phyloP scores from a whole-genome alignment of 2,113 vertebrate species.

The Nanorana parkeri region DNA sequence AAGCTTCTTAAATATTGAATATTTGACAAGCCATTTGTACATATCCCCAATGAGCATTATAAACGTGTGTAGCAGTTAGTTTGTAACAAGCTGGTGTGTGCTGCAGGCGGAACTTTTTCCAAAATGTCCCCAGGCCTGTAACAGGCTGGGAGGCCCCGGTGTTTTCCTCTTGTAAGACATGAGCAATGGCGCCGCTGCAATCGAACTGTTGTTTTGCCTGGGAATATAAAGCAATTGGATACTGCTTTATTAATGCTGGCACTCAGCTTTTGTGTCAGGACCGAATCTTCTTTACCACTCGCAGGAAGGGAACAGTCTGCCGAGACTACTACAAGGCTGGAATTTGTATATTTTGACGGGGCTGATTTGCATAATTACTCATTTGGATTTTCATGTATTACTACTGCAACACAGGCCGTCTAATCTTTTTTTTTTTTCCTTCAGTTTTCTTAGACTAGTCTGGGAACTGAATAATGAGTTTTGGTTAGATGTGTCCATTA shows the following conservation, averaged over 20 bases:
- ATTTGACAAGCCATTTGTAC: not conserved
- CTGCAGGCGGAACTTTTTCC: not conserved
- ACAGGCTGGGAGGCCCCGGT: slow-evolving; percentile 9
- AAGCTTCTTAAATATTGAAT: not conserved
- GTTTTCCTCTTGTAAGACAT: slow-evolving; percentile 29
- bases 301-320: slow-evolving; percentile 30
- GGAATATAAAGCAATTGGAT: slow-evolving; percentile 44
- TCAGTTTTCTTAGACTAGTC: slow-evolving; percentile 4
- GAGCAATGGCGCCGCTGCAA: not conserved
- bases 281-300: slow-evolving; percentile 33
- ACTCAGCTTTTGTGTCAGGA: slow-evolving; percentile 31
- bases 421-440: slow-evolving; percentile 10
- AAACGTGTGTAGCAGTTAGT: slow-evolving; percentile 26
- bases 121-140: slow-evolving; percentile 32
- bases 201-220: slow-evolving; percentile 9
- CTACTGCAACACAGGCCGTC: slow-evolving; percentile 10
- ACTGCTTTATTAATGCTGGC: slow-evolving; percentile 17
- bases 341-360: slow-evolving; percentile 50
- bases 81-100: not conserved
- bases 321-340: slow-evolving; percentile 42
- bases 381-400: slow-evolving; percentile 54
- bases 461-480: not conserved
- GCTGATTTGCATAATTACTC: slow-evolving; percentile 51
- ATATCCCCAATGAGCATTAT: not conserved
- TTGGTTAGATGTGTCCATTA: no score